Percentiles rank a stretch among this genome's conserved stretches.
Evolutionary conservation across 2,113 vertebrate genomes (phyloP).

Genomic region (Leiothrix lutea): DNA sequence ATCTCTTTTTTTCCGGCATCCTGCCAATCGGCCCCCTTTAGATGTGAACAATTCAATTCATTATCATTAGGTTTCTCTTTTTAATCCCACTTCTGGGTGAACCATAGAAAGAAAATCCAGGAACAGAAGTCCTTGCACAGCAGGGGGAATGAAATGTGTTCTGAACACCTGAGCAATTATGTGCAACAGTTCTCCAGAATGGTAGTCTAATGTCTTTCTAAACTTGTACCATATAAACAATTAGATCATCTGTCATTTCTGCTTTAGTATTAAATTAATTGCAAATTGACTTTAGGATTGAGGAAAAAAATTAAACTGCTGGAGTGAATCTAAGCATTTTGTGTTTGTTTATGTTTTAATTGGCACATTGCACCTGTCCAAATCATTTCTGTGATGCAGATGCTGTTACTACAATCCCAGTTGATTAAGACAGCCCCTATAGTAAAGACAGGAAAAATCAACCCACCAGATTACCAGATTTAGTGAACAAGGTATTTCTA

Average conservation of each 20-base stretch:
- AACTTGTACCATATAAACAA: constrained; percentile 58
- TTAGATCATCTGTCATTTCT: constrained; percentile 54
- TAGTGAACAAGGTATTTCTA: background rate
- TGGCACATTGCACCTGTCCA: background rate
- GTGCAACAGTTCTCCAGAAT: constrained; percentile 35
- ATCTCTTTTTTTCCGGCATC: constrained; percentile 64
- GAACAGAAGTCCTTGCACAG: constrained; percentile 39
- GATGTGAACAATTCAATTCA: constrained; percentile 79
- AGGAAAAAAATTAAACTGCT: background rate
- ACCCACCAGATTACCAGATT: background rate
- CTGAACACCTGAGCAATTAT: constrained; percentile 69
- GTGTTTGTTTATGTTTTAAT: background rate
- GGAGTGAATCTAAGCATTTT: background rate
- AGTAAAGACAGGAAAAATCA: background rate
- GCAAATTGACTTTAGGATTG: background rate
- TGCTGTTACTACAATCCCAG: background rate
- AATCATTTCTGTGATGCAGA: background rate
- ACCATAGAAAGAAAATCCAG: constrained; percentile 55
- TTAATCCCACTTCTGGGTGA: constrained; percentile 69
- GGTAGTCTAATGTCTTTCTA: constrained; percentile 52
- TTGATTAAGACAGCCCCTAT: background rate
- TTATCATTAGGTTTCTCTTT: constrained; percentile 76
- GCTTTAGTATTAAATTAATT: constrained; percentile 36
- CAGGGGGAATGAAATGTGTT: constrained; percentile 47
- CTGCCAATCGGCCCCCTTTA: constrained; percentile 74